Evolutionary conservation across 2,113 vertebrate genomes (phyloP).

Genomic region (Syngnathus typhle): DNA sequence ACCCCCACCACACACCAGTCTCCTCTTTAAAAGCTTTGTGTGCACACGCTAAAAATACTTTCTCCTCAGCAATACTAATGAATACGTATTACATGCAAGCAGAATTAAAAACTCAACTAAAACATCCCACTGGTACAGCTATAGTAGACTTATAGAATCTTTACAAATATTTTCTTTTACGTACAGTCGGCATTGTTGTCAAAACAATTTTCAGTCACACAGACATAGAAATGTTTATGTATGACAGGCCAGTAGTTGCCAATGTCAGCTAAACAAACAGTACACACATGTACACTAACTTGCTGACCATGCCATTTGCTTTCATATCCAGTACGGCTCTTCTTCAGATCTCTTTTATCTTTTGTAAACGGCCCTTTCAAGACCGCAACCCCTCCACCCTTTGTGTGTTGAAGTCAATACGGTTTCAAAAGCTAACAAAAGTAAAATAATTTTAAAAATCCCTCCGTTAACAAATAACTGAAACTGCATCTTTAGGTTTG

Average conservation of each 20-base stretch:
- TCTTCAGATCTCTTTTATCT: neutral
- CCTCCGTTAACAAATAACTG: too few species aligned
- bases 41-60: slow-evolving; percentile 6
- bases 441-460: too few species aligned
- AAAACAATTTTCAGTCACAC: neutral
- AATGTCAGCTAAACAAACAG: neutral
- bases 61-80: neutral
- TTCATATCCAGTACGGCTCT: neutral
- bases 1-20: neutral
- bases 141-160: too few species aligned
- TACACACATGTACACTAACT: neutral
- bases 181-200: neutral
- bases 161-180: too few species aligned
- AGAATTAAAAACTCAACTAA: too few species aligned
- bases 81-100: too few species aligned
- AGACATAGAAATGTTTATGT: neutral
- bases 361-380: too few species aligned
- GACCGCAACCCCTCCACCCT: too few species aligned
- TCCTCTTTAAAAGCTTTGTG: neutral
- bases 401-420: too few species aligned
- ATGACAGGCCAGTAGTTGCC: neutral
- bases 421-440: too few species aligned
- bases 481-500: too few species aligned
- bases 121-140: too few species aligned
- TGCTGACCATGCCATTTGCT: neutral